A percentile compares a stretch with the other conserved stretches of the same genome.
Evolutionary conservation across 2,797 vertebrate genomes (phyloP).

Genomic region (Gymnoscopelus braueri): DNA sequence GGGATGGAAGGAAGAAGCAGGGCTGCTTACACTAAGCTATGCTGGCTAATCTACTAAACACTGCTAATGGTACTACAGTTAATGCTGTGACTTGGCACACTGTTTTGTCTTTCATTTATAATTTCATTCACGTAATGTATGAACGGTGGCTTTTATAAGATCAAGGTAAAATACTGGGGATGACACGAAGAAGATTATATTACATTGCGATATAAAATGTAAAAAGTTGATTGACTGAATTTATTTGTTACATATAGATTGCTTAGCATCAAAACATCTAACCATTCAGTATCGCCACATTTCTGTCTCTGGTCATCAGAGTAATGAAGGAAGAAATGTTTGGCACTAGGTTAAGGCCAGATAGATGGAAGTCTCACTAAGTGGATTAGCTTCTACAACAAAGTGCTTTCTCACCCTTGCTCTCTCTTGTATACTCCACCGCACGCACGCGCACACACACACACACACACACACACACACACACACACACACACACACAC

Average conservation of each 20-base stretch:
- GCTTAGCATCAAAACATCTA: no score
- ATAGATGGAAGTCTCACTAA: constrained; percentile 1
- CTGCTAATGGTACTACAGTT: constrained; percentile 48
- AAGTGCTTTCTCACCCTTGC: background rate
- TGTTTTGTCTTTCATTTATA: constrained; percentile 11
- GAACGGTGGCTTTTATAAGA: constrained; percentile 1
- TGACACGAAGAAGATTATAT: no score
- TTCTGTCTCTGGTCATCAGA: no score
- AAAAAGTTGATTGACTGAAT: no score
- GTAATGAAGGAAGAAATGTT: background rate
- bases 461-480: background rate
- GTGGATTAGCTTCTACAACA: constrained; percentile 26
- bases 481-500: no score
- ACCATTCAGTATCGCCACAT: no score
- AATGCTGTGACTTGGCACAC: constrained; percentile 2
- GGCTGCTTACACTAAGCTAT: constrained; percentile 67
- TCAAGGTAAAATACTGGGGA: background rate
- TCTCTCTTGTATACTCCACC: background rate
- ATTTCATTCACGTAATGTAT: constrained; percentile 8
- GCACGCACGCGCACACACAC: background rate
- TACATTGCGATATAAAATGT: no score
- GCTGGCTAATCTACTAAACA: constrained; percentile 72
- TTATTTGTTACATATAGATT: no score
- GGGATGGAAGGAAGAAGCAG: constrained; percentile 32
- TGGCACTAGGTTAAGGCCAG: background rate